Percentiles rank a stretch among this genome's conserved stretches.
Evolutionary conservation across 2,888 invertebrate species (phyloP).

Genomic region (Tinea pellionella): DNA sequence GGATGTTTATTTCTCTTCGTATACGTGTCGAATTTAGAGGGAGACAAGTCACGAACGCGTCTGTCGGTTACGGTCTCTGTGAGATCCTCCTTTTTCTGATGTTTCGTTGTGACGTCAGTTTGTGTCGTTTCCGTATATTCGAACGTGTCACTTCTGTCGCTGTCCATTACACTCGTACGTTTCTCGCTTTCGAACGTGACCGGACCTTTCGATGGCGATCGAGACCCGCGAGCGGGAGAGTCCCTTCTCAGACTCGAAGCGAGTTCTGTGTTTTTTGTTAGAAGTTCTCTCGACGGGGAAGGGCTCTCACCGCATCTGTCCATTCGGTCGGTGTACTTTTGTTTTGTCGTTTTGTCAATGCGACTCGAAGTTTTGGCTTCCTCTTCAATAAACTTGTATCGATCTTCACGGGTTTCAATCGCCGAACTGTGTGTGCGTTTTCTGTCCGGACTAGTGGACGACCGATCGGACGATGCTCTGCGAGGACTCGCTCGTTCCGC

Average conservation of each 20-base stretch:
- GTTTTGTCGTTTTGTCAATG: background rate
- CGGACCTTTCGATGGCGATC: slow-evolving; percentile 34
- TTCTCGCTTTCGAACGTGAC: slow-evolving; percentile 22
- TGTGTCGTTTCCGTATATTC: background rate
- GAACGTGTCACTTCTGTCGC: background rate
- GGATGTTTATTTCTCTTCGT: slow-evolving; percentile 25
- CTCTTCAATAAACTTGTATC: slow-evolving; percentile 50
- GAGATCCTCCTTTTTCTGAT: slow-evolving; percentile 16
- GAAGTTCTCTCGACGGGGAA: slow-evolving; percentile 26
- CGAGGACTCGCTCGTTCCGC: slow-evolving; percentile 24
- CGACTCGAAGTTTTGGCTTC: slow-evolving; percentile 49
- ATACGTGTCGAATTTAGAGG: slow-evolving; percentile 27
- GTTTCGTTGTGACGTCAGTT: slow-evolving; percentile 6
- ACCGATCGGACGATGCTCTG: slow-evolving; percentile 17
- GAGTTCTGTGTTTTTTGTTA: slow-evolving; percentile 21
- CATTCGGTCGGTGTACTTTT: background rate
- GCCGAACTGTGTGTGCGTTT: slow-evolving; percentile 26
- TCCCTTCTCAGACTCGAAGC: slow-evolving; percentile 19
- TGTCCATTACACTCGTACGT: background rate
- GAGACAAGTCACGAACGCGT: slow-evolving; percentile 18
- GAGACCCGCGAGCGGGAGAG: slow-evolving; percentile 24
- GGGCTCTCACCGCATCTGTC: slow-evolving; percentile 20
- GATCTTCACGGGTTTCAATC: slow-evolving; percentile 22
- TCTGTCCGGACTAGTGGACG: slow-evolving; percentile 24
- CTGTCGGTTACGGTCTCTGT: background rate